Evolutionary conservation across 2,888 invertebrate genomes (phyloP).

Genomic region (Tanytarsus gracilentus): DNA sequence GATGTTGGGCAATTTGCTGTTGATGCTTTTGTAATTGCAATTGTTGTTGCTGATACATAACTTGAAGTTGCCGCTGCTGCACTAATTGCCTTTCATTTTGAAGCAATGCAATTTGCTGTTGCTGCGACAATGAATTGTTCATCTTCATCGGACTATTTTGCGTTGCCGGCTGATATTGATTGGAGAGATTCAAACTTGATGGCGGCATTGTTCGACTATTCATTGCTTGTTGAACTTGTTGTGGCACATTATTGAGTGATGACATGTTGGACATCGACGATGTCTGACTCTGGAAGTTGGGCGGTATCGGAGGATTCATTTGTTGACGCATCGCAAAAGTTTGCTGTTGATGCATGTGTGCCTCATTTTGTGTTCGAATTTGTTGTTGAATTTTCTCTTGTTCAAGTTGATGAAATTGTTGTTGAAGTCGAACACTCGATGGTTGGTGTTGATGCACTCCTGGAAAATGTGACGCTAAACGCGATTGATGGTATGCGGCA

Average conservation of each 20-base stretch:
- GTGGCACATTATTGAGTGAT: conserved; percentile 28
- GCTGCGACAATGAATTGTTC: conserved; percentile 41
- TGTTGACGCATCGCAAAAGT: conserved; percentile 55
- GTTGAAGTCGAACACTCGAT: conserved; percentile 45
- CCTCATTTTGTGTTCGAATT: conserved; percentile 54
- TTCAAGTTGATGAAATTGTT: conserved; percentile 55
- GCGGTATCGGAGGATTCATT: conserved; percentile 50
- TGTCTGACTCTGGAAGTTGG: conserved; percentile 40
- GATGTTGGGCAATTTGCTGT: conserved; percentile 26
- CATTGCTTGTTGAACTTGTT: conserved; percentile 32
- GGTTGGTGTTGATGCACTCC: conserved; percentile 51
- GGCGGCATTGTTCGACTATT: conserved; percentile 36
- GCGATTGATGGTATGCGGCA: conserved; percentile 50
- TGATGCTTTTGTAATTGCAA: conserved; percentile 2
- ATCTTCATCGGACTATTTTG: conserved; percentile 38
- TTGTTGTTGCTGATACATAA: conserved; percentile 25
- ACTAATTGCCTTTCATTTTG: conserved; percentile 32
- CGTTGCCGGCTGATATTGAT: conserved; percentile 41
- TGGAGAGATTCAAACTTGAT: conserved; percentile 40
- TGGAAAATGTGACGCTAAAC: conserved; percentile 47
- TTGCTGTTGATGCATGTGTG: conserved; percentile 54
- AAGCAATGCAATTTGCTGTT: conserved; percentile 42
- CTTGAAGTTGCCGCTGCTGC: conserved; percentile 34
- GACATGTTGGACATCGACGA: conserved; percentile 27
- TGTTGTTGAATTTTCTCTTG: conserved; percentile 57